phyloP scores from a whole-genome alignment of 2,797 vertebrate genomes.

The Gymnoscopelus braueri region DNA sequence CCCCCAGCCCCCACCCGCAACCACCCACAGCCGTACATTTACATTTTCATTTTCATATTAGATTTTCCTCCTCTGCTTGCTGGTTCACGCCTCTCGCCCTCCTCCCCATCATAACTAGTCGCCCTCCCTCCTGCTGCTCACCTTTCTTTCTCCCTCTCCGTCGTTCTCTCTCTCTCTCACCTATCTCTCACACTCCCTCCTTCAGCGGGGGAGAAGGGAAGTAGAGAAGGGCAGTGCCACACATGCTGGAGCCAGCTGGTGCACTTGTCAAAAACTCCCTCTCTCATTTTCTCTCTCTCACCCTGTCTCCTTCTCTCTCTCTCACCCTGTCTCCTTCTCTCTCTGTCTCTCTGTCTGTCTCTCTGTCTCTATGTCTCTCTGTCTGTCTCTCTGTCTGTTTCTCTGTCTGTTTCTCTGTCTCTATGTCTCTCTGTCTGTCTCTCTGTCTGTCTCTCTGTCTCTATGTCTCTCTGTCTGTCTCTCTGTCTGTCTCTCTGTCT shows the following conservation, averaged over 20 bases:
- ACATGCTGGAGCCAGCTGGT: neutral
- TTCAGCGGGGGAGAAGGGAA: constrained; percentile 1
- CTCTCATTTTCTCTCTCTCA: constrained; percentile 24
- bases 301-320: constrained; percentile 23
- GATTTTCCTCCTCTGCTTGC: constrained; percentile 57
- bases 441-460: too few relatives aligned
- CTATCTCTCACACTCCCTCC: constrained; percentile 9
- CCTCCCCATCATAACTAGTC: constrained; percentile 16
- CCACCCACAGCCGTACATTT: constrained; percentile 65
- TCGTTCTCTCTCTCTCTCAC: neutral
- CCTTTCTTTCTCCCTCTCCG: constrained; percentile 37
- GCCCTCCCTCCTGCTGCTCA: constrained; percentile 39
- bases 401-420: too few relatives aligned
- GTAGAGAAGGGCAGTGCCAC: constrained; percentile 2
- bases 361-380: constrained; percentile 39
- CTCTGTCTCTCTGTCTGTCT: constrained; percentile 25
- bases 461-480: too few relatives aligned
- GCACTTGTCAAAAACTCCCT: constrained; percentile 31
- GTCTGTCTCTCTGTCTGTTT: too few relatives aligned
- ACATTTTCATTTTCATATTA: constrained; percentile 88
- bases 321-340: constrained; percentile 16
- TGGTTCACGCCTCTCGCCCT: constrained; percentile 35
- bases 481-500: too few relatives aligned
- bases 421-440: too few relatives aligned
- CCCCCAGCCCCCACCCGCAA: constrained; percentile 17